Base-by-base conservation (phyloP, 23 tunicate species). In the Styela clava region DNA sequence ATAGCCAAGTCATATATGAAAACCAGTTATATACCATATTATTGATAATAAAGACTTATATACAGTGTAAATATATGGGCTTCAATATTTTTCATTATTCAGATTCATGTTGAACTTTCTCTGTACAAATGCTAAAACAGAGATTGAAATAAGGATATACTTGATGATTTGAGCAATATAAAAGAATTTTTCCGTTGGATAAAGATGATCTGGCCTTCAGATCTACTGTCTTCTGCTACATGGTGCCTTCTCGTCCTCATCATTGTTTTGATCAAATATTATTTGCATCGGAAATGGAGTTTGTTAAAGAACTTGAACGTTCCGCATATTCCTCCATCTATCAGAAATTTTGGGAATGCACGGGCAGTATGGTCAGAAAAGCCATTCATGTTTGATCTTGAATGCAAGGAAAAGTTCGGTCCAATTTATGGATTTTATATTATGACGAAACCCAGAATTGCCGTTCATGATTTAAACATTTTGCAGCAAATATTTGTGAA, bases 391-490 rank as follows among this genome's bases (percentile, higher is more conserved):
- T 44, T 5, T 44, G 56, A 44, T 5, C 56, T 44, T 44, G 91
- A 64, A 71, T 71, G 77, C 37, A 71, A 71, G 29, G 29, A 29
- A 34, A 71, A 71, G 29, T 71, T 18, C 35, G 77, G 77, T 3
- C 32, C 3, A 3, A 16, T 71, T 3, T 71, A 35, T 35, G 77
- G 77, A 30, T 71, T 3, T 30, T 71, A 71, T 34, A 71, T 71
- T 33, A 3, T 26, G 34, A 71, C 77, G 16, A 35, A 35, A 12
- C 87, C 90, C 1, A 69, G 69, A 19, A 83, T 91, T 73, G 78
- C 64, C 22, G 52, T 91, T 1, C 25, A 62, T 44, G 97, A 91
- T 83, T 86, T 90, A 7, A 74, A 86, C 30, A 86, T 91, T 64
- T 33, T 91, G 36, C 81, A 82, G 61, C 87, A 86, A 52, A 62